Evolutionary conservation across 2,113 vertebrate species (phyloP).

Genomic region (Syngnathus scovelli): DNA sequence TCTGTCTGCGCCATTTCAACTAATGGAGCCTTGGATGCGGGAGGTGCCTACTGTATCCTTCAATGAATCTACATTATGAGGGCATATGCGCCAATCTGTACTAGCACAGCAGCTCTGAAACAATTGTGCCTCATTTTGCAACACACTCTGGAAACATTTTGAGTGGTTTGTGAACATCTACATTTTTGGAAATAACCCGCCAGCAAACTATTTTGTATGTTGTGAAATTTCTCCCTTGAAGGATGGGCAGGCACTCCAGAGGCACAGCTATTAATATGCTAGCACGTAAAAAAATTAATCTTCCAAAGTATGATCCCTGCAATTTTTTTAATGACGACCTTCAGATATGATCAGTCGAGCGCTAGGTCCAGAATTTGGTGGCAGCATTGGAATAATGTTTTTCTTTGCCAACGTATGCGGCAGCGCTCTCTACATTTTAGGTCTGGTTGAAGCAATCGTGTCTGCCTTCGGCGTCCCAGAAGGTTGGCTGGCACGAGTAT

Average conservation of each 20-base stretch:
- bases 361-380: conserved; percentile 82
- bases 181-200: too few relatives aligned
- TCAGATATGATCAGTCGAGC: conserved; percentile 89
- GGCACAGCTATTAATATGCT: neutral
- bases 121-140: too few relatives aligned
- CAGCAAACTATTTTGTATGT: neutral
- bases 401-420: conserved; percentile 83
- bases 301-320: neutral
- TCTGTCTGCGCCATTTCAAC: conserved; percentile 86
- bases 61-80: neutral
- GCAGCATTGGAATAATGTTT: conserved; percentile 87
- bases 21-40: conserved; percentile 82
- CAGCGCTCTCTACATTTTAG: conserved; percentile 80
- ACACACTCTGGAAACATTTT: too few relatives aligned
- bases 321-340: neutral
- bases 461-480: conserved; percentile 71
- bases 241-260: neutral
- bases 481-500: conserved; percentile 49
- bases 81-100: neutral
- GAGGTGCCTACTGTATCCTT: conserved; percentile 90
- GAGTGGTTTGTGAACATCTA: too few relatives aligned
- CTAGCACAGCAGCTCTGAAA: too few relatives aligned
- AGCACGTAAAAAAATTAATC: neutral
- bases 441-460: conserved; percentile 78
- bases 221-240: neutral